A percentile compares a stretch with the other conserved stretches of the same genome.
Conservation (phyloP, 92 coral and sea anemone genomes). For the Parazoanthus swiftii region DNA sequence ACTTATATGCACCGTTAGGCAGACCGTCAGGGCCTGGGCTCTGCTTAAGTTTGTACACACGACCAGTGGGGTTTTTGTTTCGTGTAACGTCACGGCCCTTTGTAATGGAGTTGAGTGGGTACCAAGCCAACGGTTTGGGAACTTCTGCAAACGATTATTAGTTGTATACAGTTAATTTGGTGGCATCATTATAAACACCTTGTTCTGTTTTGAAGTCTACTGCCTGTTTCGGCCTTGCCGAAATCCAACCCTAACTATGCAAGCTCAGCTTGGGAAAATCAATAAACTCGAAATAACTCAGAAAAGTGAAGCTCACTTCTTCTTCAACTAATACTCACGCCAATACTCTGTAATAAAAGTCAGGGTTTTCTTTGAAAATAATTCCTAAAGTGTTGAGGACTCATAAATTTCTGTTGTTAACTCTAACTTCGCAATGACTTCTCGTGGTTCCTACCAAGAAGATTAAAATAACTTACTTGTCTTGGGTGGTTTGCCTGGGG, state of each 20-base stretch:
- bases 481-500: constrained; percentile 5
- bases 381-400: too few relatives aligned
- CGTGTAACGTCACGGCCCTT: constrained; percentile 65
- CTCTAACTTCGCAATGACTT: too few relatives aligned
- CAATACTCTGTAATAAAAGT: too few relatives aligned
- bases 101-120: constrained; percentile 57
- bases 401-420: too few relatives aligned
- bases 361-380: too few relatives aligned
- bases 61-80: constrained; percentile 63
- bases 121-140: constrained; percentile 59
- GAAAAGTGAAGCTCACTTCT: too few relatives aligned
- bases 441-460: too few relatives aligned
- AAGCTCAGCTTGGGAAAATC: too few relatives aligned
- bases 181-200: background rate
- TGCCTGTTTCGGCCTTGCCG: too few relatives aligned
- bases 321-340: too few relatives aligned
- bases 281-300: too few relatives aligned
- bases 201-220: background rate
- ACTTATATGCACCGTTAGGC: constrained; percentile 66
- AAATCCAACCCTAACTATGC: too few relatives aligned
- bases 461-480: background rate
- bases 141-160: constrained; percentile 42
- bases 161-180: background rate
- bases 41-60: constrained; percentile 53
- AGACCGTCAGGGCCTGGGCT: constrained; percentile 72